Base-by-base conservation (phyloP, 2,888 invertebrate genomes). In the Bombylius discolor region DNA sequence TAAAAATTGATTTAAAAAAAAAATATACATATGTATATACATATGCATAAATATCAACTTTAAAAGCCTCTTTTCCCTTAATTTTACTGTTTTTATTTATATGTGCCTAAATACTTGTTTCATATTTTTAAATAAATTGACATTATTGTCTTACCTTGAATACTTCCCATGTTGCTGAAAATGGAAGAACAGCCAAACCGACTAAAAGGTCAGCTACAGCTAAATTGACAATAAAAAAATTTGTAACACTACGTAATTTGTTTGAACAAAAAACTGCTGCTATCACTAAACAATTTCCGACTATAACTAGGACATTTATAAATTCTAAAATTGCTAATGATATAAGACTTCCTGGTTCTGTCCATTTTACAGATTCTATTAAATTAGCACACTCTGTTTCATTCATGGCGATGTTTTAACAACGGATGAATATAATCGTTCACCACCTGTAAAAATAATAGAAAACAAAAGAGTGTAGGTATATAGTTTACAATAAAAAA, bases 161-260 rank as follows among this genome's bases (percentile, higher is more conserved):
- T 9, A 94, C 92, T 74, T 96, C 94, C 79, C 93, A 88, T 32
- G 93, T 90, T 54, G 96, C 90, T 34, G 95, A 94, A 76, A 97
- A 97, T 3, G 97, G 97, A 65, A 98, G 80, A 51, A 98, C 96
- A 32, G 93, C 89, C 7, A 96, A 78, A 3, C 97, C 97, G n/a
- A 98, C 93, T 68, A 95, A 79, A 59, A 98, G 79, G 76, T 98
- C 98, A 49, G 97, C 96, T 31, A 94, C 90, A 0, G 97, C 97
- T 68, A 98, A 79, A 50, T 95, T 96, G 60, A 96, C 93, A 71
- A 98, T 96, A 79, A 98, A 95, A 69, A 93, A 83, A 74, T 98
- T 97, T 60, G 96, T 97, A 64, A 96, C 95, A 63, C 92, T 93
- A 63, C 96, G 82, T 63, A 98, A 80, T 74, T 95, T 95, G 60